Evolutionary conservation across 2,888 invertebrate species (phyloP), one percentile per base, ranked within the genome.

Genomic region (Apamea monoglypha): DNA sequence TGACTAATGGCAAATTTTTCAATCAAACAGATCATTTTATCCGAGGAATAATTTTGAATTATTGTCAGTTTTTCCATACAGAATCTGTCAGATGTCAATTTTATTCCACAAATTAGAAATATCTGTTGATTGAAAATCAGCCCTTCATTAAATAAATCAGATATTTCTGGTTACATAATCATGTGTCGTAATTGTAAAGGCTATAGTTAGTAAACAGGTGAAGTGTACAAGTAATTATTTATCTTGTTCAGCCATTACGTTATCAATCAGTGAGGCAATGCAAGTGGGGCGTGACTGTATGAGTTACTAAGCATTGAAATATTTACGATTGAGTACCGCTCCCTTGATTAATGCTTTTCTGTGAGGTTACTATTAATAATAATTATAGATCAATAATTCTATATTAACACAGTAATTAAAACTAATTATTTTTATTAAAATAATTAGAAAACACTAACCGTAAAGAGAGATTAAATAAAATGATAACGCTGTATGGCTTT

Each of bases 191-290:
- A 21, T 66, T 77, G 69, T 80, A 69, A 86, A 70, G 47, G 5
- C 29, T 68, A 68, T 78, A 67, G 63, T 74, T 74, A n/a, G 59
- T 71, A 75, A 81, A 84, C 78, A 84, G 87, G 86, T 86, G 82
- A 47, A 80, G 68, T 74, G 69, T 77, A 73, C 47, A 85, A 82
- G 77, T 83, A 84, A 83, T 85, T 89, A 81, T 76, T 88, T 89
- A 89, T 89, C 89, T 88, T 81, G 74, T n/a, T 78, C 80, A 76
- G 78, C 74, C 70, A 70, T 78, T 82, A 77, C 80, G 78, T 84
- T 89, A 89, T 88, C 89, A 84, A 89, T 88, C 89, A 84, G 69
- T 84, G 78, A 71, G 64, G 78, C 80, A 87, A 80, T 81, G 73
- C 80, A 84, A 82, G 77, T 75, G 56, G 77, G 76, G 80, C n/a